Conservation (phyloP, 2,797 vertebrate species). For the Scleropages formosus region DNA sequence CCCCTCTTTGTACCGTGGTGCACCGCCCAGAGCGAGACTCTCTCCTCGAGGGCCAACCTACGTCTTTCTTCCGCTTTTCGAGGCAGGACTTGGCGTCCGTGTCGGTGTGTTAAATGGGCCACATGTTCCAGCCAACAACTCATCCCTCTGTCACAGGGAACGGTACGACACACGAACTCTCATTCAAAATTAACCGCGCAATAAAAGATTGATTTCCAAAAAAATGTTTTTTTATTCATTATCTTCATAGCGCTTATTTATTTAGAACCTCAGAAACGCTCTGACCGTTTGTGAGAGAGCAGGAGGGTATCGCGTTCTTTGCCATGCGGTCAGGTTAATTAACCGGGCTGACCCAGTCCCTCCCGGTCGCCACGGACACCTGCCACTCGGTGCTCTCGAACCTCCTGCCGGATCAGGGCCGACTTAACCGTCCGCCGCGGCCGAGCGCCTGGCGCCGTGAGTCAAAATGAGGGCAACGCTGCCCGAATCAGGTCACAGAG, state of each 20-base stretch:
- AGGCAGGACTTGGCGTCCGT: too few species aligned
- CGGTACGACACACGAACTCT: too few species aligned
- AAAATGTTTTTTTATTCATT: too few species aligned
- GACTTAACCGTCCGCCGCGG: background rate
- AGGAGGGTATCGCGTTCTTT: background rate
- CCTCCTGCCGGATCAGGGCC: background rate
- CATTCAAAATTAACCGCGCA: too few species aligned
- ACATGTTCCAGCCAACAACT: too few species aligned
- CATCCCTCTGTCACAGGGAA: too few species aligned
- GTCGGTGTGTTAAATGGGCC: conserved; percentile 53
- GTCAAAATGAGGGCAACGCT: background rate
- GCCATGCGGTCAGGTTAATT: background rate
- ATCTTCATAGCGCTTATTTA: too few species aligned
- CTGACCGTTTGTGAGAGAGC: background rate
- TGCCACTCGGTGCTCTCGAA: background rate
- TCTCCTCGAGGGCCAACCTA: background rate
- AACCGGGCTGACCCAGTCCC: background rate
- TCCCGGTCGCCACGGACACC: background rate
- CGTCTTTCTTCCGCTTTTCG: background rate
- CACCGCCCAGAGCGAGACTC: conserved; percentile 18
- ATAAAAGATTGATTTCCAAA: too few species aligned
- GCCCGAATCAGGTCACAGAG: conserved; percentile 8
- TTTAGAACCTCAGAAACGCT: background rate
- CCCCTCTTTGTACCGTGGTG: too few species aligned
- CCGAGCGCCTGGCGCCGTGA: background rate